Percentiles rank a stretch among this genome's conserved stretches.
Evolutionary conservation across 2,888 invertebrate genomes (phyloP).

Genomic region (Arctia plantaginis): DNA sequence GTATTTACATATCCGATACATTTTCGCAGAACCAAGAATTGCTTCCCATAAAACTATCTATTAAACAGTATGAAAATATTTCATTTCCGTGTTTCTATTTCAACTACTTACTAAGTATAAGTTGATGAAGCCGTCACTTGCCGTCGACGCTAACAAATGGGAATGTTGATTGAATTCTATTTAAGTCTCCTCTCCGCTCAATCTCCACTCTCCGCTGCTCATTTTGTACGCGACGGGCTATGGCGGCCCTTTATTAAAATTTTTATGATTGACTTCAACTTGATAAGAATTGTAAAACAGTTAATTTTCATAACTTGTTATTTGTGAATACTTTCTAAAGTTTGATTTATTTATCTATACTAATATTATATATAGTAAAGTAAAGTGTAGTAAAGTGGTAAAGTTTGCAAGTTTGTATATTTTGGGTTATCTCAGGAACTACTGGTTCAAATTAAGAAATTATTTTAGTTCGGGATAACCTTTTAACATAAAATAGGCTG

Average conservation of each 20-base stretch:
- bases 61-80: not conserved
- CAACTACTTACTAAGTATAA: conserved; percentile 5
- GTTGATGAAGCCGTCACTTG: conserved; percentile 36
- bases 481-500: no score
- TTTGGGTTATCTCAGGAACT: no score
- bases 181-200: conserved; percentile 16
- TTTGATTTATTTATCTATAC: not conserved
- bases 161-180: conserved; percentile 39
- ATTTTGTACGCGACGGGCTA: conserved; percentile 18
- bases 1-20: no score
- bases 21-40: not conserved
- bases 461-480: no score
- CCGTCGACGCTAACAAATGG: conserved; percentile 12
- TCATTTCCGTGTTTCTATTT: not conserved
- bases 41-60: not conserved
- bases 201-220: conserved; percentile 16
- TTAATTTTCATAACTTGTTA: not conserved
- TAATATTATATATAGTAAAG: no score
- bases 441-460: no score
- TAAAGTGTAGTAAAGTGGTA: no score
- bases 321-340: not conserved
- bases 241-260: conserved; percentile 33
- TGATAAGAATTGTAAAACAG: conserved; percentile 7
- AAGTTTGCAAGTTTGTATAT: no score
- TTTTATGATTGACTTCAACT: conserved; percentile 11